Conservation (phyloP, 1,140 invertebrate species). For the Thaumetopoea pityocampa region DNA sequence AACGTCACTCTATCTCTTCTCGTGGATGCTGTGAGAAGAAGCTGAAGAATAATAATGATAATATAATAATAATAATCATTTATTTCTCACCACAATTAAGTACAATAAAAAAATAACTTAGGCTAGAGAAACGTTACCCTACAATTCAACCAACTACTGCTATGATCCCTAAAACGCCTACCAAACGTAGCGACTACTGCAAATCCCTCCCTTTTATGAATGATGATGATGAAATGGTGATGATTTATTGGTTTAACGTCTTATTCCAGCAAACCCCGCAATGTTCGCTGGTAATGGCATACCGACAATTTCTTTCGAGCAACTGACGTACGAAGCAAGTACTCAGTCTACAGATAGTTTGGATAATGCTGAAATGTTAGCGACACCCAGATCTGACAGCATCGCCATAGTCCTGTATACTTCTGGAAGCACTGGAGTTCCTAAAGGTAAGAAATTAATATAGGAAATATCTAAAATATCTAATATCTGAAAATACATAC, state of each 20-base stretch:
- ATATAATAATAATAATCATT: no score
- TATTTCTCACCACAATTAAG: no score
- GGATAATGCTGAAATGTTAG: slow-evolving; percentile 36
- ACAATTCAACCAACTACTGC: no score
- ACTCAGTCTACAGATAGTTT: slow-evolving; percentile 47
- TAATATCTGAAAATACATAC: no score
- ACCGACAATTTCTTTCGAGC: slow-evolving; percentile 63
- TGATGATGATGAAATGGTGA: background rate
- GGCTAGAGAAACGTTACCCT: no score
- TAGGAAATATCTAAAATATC: background rate
- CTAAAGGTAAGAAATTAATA: slow-evolving; percentile 83
- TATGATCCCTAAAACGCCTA: no score
- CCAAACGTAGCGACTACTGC: no score
- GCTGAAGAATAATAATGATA: no score
- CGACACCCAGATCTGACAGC: slow-evolving; percentile 43
- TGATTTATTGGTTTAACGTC: background rate
- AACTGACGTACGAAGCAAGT: slow-evolving; percentile 67
- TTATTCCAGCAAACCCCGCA: slow-evolving; percentile 46
- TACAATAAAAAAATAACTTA: no score
- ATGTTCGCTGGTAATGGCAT: slow-evolving; percentile 57
- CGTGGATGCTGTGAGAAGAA: no score
- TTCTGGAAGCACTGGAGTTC: slow-evolving; percentile 93
- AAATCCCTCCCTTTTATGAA: no score
- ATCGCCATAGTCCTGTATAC: slow-evolving; percentile 92
- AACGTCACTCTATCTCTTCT: no score